Evolutionary conservation across 2,113 vertebrate genomes (phyloP), one percentile per base, ranked within the genome.

Genomic region (Serinus canaria): DNA sequence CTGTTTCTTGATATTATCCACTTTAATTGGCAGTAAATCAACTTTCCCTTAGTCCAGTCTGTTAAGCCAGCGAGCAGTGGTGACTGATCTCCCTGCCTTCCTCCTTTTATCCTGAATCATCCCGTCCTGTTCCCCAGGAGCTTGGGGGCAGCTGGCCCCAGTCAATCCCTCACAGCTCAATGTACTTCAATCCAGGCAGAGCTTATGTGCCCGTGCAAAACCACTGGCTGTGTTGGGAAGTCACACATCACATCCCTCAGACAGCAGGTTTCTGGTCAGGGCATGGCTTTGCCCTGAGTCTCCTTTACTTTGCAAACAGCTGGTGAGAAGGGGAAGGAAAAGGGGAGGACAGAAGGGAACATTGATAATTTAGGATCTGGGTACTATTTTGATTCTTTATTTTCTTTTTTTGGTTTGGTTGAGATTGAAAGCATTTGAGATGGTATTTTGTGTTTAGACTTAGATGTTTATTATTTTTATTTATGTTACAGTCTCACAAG

Each of bases 321-420:
- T 73, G 49, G 9, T 35, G 14, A 24, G 49, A 68, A 59, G 14
- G 16, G 33, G 9, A 50, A 44, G 30, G 30, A 43, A 62, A 73
- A 69, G 7, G 7, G 11, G 27, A 56, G n/a, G 55, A 17, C n/a
- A 53, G 21, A 77, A 56, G 14, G 25, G 18, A 20, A 14, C 23
- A 47, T 2, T 0, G 0, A 4, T 27, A 24, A 27, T 23, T 82
- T 41, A 8, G 0, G 6, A 22, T 28, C 0, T 0, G 58, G 49
- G 23, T 43, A 5, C 13, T n/a, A 24, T 27, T 11, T 60, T 27
- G 16, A 37, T 37, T 60, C 15, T 37, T 59, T 37, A 11, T 25
- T 25, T 58, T 35, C 9, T n/a, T 56, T 23, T 33, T 56, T 56
- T 56, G 10, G 35, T 60, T 37, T 60, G 35, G 35, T 60, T 27